Evolutionary conservation across 2,888 invertebrate species (phyloP).

Genomic region (Drosophila cyrtoloma): DNA sequence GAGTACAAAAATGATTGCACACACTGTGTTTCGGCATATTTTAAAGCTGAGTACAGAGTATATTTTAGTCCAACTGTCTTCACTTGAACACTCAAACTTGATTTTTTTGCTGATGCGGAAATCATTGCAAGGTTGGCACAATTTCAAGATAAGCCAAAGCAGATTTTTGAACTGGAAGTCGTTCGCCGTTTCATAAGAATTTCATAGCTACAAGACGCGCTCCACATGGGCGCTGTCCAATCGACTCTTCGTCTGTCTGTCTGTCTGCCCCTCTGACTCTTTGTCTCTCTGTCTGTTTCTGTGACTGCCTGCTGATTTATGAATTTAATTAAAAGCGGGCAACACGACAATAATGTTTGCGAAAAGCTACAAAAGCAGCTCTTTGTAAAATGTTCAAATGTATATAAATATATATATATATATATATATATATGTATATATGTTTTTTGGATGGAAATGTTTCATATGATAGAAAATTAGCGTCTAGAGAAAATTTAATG

Average conservation of each 20-base stretch:
- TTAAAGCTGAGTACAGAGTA: neutral
- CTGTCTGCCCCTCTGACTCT: neutral
- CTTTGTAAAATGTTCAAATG: conserved; percentile 24
- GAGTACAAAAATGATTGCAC: neutral
- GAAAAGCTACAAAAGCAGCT: conserved; percentile 35
- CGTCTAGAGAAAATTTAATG: conserved; percentile 9
- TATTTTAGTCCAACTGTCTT: neutral
- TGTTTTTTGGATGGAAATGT: conserved; percentile 50
- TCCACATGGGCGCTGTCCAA: conserved; percentile 7
- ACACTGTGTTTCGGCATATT: neutral
- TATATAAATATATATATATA: neutral
- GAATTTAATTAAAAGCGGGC: conserved; percentile 78
- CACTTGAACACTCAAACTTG: neutral
- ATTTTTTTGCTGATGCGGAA: conserved; percentile 25
- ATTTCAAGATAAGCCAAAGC: conserved; percentile 50
- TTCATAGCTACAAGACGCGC: conserved; percentile 14
- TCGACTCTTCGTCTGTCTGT: neutral
- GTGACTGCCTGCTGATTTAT: conserved; percentile 65
- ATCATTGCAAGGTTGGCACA: conserved; percentile 67
- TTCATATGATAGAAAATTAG: conserved; percentile 65
- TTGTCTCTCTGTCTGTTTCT: neutral
- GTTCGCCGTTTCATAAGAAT: conserved; percentile 42
- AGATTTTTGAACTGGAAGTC: conserved; percentile 32
- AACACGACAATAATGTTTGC: conserved; percentile 62
- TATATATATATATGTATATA: neutral